Evolutionary conservation across 2,888 invertebrate genomes (phyloP), one percentile per base, ranked within the genome.

Genomic region (Lithophane socia): DNA sequence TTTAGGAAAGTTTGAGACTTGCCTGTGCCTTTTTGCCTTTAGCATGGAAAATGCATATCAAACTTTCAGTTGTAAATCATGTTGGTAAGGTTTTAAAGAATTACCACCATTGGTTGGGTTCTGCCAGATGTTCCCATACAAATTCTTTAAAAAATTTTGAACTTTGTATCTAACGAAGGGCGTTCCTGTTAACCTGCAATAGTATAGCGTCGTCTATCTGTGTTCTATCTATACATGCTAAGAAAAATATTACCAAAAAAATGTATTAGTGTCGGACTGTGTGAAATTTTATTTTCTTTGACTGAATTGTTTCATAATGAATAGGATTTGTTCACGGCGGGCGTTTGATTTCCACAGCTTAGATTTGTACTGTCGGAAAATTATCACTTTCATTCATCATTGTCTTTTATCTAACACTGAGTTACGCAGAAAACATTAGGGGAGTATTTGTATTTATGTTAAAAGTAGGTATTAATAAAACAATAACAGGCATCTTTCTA

Each of bases 401-500:
- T 61, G 47, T 76, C 3, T 58, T 54, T 56, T 42, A 3, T n/a
- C 1, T 42, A 1, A 18, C 24, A 9, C 1, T 3, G 56, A n/a
- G 37, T 47, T 29, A 21, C 4, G 12, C 10, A 29, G 29, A 76
- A 49, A 65, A 21, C 2, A 44, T 24, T 21, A 10, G 7, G 5
- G 16, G 16, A 21, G 16, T 12, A 44, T 52, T 73, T 75, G n/a
- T 37, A 3, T 67, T 16, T 61, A 44, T 52, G 16, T 77, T 29
- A 8, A 24, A 68, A 37, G n/a, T 68, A 68, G 24, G n/a, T 68
- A 63, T 42, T 29, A 24, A 24, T 18, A 54, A 75, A 47, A 68
- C 18, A 74, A 24, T 65, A 29, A 61, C n/a, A 80, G 47, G n/a
- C 58, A 81, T 54, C 18, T 75, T 54, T 37, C 54, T 54, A 54